Base-by-base conservation (phyloP, 2,888 invertebrate species). In the Clostera curtula region DNA sequence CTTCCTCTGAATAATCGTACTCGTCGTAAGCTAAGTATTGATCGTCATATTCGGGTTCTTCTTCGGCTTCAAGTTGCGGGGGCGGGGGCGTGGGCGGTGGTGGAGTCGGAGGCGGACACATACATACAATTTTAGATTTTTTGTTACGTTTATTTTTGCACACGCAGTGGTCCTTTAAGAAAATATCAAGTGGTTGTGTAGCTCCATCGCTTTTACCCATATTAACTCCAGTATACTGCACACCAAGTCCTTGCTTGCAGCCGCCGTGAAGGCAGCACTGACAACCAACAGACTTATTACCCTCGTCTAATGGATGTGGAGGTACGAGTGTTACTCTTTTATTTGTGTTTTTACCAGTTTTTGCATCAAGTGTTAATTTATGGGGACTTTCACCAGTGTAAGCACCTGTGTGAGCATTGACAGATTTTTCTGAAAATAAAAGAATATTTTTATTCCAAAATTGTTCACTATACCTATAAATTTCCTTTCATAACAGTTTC, bases 21-120 rank as follows among this genome's bases (percentile, higher is more conserved):
- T 23, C 23, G 5, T n/a, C 23, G 5, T 23, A 23, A 1, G 23
- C 15, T 23, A 23, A 10, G 10, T 23, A 23, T n/a, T n/a, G n/a
- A n/a, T n/a, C n/a, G 7, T 23, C 22, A 4, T 13, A 12, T 13
- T 22, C 23, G 1, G 14, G 8, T 15, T 23, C 15, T 3, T 13
- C 6, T 7, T 22, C 22, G 3, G 12, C 3, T 14, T 15, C 10
- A 5, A 11, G 19, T 3, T 3, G 10, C 3, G 19, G 19, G 9
- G 23, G n/a, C n/a, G n/a, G n/a, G n/a, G n/a, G n/a, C n/a, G n/a
- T n/a, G n/a, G n/a, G n/a, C n/a, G n/a, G n/a, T n/a, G n/a, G n/a
- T n/a, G n/a, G n/a, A n/a, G n/a, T n/a, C n/a, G n/a, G n/a, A n/a
- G n/a, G n/a, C n/a, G n/a, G 23, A 13, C 23, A 23, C 6, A 15